These are phyloP conservation scores for Neogobius melanostomus DNA, from an alignment of 2,113 vertebrate species.

Conservation along the genomic window DNA sequence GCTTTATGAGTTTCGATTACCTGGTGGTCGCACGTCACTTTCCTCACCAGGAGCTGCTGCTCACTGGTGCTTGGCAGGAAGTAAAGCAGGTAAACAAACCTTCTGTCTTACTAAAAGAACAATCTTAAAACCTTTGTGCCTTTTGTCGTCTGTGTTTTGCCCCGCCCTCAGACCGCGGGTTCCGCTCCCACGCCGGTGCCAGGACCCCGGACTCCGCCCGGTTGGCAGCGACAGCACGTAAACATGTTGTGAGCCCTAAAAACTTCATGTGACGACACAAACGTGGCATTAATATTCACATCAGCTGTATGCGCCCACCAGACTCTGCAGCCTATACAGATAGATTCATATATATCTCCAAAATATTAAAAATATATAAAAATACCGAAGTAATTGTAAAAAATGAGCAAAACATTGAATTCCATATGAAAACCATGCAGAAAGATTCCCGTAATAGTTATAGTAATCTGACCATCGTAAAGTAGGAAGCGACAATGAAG, in stretches of 20 bases:
- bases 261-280: constrained; percentile 56
- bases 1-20: no score
- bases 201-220: neutral
- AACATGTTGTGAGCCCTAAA: constrained; percentile 63
- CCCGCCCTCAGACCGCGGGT: neutral
- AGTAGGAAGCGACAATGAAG: constrained; percentile 58
- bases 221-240: constrained; percentile 14
- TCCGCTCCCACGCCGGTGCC: neutral
- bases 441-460: constrained; percentile 64
- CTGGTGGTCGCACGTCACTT: no score
- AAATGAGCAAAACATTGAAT: constrained; percentile 79
- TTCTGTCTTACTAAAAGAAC: no score
- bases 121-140: no score
- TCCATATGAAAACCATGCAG: constrained; percentile 80
- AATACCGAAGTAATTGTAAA: constrained; percentile 83
- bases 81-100: no score
- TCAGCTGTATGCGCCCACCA: constrained; percentile 66
- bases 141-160: neutral
- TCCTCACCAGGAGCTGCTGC: no score
- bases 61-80: no score
- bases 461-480: constrained; percentile 58
- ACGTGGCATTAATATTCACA: constrained; percentile 69
- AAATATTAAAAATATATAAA: constrained; percentile 87
- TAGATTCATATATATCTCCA: constrained; percentile 75
- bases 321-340: constrained; percentile 73